Percentiles rank a stretch among this genome's conserved stretches.
phyloP scores from a whole-genome alignment of 2,888 invertebrate genomes.

The Platynereis dumerilii region DNA sequence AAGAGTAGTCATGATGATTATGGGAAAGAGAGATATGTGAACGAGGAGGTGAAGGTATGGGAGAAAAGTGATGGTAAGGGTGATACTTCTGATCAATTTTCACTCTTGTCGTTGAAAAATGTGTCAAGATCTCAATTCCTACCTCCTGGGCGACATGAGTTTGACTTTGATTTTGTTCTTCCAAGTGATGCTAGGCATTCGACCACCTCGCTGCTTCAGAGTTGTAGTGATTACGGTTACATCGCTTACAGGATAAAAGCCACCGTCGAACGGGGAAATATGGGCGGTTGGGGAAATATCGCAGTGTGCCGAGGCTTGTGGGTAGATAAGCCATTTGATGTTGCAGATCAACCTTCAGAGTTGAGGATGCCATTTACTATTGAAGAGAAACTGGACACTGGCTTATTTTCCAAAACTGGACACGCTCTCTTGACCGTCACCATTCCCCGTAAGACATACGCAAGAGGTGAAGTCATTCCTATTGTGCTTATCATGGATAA shows the following conservation, averaged over 20 bases:
- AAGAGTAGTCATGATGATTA: constrained; percentile 6
- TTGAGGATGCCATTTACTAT: neutral
- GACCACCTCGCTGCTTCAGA: neutral
- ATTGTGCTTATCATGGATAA: constrained; percentile 10
- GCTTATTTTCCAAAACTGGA: neutral
- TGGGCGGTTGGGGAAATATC: neutral
- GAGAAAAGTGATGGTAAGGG: neutral
- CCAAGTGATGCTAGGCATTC: neutral
- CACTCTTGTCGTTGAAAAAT: neutral
- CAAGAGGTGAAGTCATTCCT: neutral
- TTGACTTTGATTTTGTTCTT: constrained; percentile 1
- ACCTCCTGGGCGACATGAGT: constrained; percentile 8
- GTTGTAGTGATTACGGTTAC: constrained; percentile 5
- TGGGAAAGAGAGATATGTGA: neutral
- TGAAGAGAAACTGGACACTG: neutral
- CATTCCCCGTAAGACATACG: neutral
- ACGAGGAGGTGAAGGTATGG: constrained; percentile 4
- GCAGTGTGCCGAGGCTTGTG: neutral
- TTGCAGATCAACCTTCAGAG: constrained; percentile 10
- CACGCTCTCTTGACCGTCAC: neutral
- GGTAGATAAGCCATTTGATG: neutral
- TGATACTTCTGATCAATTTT: neutral
- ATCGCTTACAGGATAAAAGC: constrained; percentile 13
- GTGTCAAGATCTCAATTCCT: neutral
- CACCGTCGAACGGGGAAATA: constrained; percentile 6